Evolutionary conservation across 2,797 vertebrate genomes (phyloP), one percentile per base, ranked within the genome.

Genomic region (Sphenodon punctatus): DNA sequence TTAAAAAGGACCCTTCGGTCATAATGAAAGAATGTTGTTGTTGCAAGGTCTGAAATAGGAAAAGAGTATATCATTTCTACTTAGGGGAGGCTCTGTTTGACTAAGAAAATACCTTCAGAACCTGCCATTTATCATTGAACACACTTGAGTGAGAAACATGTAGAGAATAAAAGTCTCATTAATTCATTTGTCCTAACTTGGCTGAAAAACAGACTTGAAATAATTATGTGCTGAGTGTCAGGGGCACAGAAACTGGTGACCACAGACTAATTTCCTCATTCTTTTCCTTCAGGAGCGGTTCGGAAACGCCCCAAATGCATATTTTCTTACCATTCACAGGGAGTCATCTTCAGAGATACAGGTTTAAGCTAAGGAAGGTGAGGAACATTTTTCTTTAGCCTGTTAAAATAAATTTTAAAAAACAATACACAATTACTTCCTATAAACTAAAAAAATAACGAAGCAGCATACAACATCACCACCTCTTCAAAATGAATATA

Each of bases 191-290:
- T 87, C 88, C 88, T 87, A 85, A 71, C 68, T 43, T 73, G 71
- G 38, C 67, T 90, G 87, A 89, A 84, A 71, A 83, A 86, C 48
- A 86, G 79, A 79, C 73, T 79, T 75, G 61, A 38, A 87, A 51
- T 90, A 85, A 78, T 89, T 84, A 76, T 77, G 83, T 61, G n/a
- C 70, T 89, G 86, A 71, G 13, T 88, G 87, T 86, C 77, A 75
- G 72, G 63, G 81, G 69, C 81, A 87, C 76, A 77, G 85, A 66
- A 77, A 66, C 59, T 86, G 77, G 71, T 75, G 79, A 90, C 90
- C 79, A 0, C 91, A 89, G 67, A 59, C 79, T 87, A 64, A 86
- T 84, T 94, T 94, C 93, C 93, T 93, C 93, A 92, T 93, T 93
- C 93, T 91, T 72, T 88, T 51, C 79, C 74, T 89, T 93, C 86